Evolutionary conservation across 2,888 invertebrate species (phyloP), one percentile per base, ranked within the genome.

Genomic region (Phaonia tiefii): DNA sequence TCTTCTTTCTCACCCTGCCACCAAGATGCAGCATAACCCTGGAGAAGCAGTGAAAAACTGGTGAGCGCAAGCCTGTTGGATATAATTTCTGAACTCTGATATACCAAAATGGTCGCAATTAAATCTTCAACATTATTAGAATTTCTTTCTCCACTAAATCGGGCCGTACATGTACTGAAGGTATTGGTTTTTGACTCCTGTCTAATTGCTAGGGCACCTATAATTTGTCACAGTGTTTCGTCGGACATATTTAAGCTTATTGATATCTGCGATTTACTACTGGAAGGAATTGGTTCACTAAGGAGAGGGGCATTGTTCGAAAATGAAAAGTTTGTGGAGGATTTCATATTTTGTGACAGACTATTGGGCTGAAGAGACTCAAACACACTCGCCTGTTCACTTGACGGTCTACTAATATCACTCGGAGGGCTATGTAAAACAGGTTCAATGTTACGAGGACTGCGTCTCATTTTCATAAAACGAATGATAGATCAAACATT

Each of bases 51-150:
- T 13, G 56, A 22, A 56, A 56, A 10, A 22, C 56, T 56, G 1
- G 5, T 56, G 11, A 56, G 26, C 13, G 56, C 56, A 13, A 22
- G 56, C 1, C 8, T n/a, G 8, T 70, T 17, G 8, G 54, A 56
- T 1, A 70, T 25, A 15, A 56, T 70, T 56, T 56, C 70, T 22
- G 42, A 20, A 7, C 25, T 42, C 44, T 74, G 51, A 20, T 42
- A 67, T 5, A 69, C 69, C 1, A 71, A 44, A 11, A 77, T 71
- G 4, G 71, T 77, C 1, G 71, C 76, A 5, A 77, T 77, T 31
- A 77, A 77, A 17, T 77, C 76, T 56, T 77, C 71, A 0, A 77
- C 54, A 39, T 65, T 65, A n/a, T 31, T 42, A 1, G 71, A 25
- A 56, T 54, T 77, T 17, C 60, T 49, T 10, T 60, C 70, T 20